These are phyloP conservation scores for Luehdorfia chinensis DNA, from an alignment of 1,140 invertebrate species.

Conservation along the genomic window DNA sequence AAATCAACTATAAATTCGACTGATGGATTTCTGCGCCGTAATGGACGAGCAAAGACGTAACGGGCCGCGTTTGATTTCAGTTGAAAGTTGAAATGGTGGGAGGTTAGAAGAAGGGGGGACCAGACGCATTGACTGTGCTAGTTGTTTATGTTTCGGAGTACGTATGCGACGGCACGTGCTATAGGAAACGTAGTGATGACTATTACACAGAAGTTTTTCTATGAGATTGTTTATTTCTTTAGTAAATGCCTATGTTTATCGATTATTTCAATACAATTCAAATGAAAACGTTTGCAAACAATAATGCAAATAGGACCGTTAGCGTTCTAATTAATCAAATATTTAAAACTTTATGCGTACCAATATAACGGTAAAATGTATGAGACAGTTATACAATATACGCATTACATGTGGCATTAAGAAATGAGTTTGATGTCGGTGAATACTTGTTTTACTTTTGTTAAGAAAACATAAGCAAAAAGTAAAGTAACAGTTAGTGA, in stretches of 20 bases:
- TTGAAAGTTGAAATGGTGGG: constrained; percentile 29
- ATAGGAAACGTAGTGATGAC: constrained; percentile 36
- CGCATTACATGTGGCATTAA: no score
- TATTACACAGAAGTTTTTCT: constrained; percentile 40
- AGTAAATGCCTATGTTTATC: neutral
- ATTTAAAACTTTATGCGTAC: no score
- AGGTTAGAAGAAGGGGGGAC: constrained; percentile 42
- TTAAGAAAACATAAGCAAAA: no score
- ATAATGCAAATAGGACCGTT: no score
- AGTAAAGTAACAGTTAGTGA: no score
- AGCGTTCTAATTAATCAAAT: no score
- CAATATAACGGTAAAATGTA: no score
- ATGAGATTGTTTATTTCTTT: constrained; percentile 24
- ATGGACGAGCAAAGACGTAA: constrained; percentile 26
- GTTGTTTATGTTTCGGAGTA: constrained; percentile 38
- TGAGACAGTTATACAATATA: no score
- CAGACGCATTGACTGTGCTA: constrained; percentile 36
- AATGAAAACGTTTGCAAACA: no score
- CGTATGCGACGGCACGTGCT: constrained; percentile 46
- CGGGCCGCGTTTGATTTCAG: constrained; percentile 15
- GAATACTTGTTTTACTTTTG: no score
- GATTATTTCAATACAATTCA: no score
- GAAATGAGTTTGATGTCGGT: no score
- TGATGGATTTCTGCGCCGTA: constrained; percentile 6
- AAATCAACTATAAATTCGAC: constrained; percentile 19